Evolutionary conservation across 2,113 vertebrate species (phyloP).

Genomic region (Odocoileus hemionus): DNA sequence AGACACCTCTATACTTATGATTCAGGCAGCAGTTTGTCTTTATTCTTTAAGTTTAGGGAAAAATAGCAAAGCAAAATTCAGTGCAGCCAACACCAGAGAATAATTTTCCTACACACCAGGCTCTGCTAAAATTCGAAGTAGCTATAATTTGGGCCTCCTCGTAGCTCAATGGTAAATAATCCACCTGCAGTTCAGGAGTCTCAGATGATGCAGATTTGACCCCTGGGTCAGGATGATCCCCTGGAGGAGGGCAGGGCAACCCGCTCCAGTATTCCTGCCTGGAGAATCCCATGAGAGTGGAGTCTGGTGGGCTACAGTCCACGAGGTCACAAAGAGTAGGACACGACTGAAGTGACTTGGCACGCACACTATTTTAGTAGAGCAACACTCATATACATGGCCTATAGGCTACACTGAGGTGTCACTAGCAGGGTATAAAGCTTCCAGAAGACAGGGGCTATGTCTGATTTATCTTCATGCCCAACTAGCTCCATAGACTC

Average conservation of each 20-base stretch:
- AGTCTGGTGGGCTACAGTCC: neutral
- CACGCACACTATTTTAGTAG: neutral
- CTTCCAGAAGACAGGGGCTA: neutral
- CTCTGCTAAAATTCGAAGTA: neutral
- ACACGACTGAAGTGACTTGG: neutral
- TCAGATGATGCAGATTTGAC: neutral
- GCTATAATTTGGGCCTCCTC: neutral
- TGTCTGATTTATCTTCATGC: neutral
- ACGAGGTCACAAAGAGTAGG: neutral
- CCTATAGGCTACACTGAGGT: accelerated
- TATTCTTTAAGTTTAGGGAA: neutral
- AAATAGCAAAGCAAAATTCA: neutral
- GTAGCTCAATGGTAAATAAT: neutral
- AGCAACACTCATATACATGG: neutral
- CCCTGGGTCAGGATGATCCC: neutral
- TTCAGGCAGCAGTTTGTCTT: neutral
- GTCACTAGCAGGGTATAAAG: neutral
- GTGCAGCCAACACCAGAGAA: neutral
- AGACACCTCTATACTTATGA: neutral
- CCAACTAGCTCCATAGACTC: neutral
- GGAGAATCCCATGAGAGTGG: neutral
- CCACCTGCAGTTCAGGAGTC: neutral
- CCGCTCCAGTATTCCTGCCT: neutral
- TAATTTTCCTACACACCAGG: neutral
- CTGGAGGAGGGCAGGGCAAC: neutral